Conservation (phyloP, 2,797 vertebrate species). For the Labroides dimidiatus region DNA sequence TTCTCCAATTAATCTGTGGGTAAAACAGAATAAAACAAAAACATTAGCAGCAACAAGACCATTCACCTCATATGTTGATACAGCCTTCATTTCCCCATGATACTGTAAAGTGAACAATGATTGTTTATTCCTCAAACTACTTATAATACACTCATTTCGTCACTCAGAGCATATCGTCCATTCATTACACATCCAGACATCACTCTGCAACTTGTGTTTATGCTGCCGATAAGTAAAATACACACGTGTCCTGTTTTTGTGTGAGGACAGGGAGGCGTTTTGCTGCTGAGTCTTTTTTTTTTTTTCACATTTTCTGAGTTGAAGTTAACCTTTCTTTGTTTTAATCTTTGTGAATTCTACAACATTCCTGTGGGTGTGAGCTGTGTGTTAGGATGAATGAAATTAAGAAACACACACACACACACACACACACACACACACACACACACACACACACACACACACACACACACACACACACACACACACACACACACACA, state of each 20-base stretch:
- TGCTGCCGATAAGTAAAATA: constrained; percentile 59
- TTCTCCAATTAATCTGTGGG: too few species aligned
- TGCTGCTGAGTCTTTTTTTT: neutral
- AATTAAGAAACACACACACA: neutral
- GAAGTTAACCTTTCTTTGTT: constrained; percentile 43
- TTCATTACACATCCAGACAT: constrained; percentile 59
- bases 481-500: constrained; percentile 23
- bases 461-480: constrained; percentile 2
- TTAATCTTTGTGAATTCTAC: constrained; percentile 42
- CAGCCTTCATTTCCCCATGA: too few species aligned
- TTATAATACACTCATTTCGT: constrained; percentile 16
- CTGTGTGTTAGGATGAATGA: constrained; percentile 24
- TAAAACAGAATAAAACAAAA: too few species aligned
- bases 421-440: too few species aligned
- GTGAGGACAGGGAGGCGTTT: neutral
- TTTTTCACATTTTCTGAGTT: neutral
- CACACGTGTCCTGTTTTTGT: constrained; percentile 31
- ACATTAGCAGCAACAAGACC: too few species aligned
- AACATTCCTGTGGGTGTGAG: constrained; percentile 18
- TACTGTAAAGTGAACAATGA: too few species aligned
- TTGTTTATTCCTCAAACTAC: too few species aligned
- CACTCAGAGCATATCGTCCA: constrained; percentile 30
- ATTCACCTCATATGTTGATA: too few species aligned
- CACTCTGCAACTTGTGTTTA: constrained; percentile 60
- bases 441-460: too few species aligned